Evolutionary conservation across 2,113 vertebrate species (phyloP), one percentile per base, ranked within the genome.

Genomic region (Podarcis raffonei): DNA sequence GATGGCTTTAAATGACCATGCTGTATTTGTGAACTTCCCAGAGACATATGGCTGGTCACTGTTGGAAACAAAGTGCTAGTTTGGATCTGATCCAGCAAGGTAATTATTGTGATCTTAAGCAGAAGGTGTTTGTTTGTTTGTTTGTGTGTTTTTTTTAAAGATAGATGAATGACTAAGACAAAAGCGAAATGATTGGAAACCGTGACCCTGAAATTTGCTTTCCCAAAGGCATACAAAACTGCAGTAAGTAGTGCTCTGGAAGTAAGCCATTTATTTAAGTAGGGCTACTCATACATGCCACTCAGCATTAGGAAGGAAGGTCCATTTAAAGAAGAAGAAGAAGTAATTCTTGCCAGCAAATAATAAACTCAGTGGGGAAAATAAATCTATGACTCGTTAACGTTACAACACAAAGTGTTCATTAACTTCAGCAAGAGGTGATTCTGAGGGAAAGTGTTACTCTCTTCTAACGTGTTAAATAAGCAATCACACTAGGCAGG

Each of bases 361-460:
- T 94, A 91, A 94, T 91, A 32, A 85, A 89, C 86, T 93, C 82
- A 57, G 13, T 89, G 23, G 76, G 89, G 42, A 80, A 94, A 89
- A 94, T 95, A 91, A 92, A 92, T 95, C 91, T 94, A 91, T 94
- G 92, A 89, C 90, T 94, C 83, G 92, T 94, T 96, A 91, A 94
- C 94, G 92, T 94, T 95, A 86, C 89, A 95, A 90, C 93, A 87
- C 78, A 83, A 68, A 94, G 72, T 93, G 89, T 95, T 95, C 91
- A 95, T 96, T 96, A 95, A 88, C 90, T 94, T 94, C 89, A 91
- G 91, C 77, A 91, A 94, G 87, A 94, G 80, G 81, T 94, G 92
- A 95, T 91, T 95, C 74, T 93, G 87, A 95, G 90, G 94, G 87
- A 66, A 94, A 96, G 89, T 71, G 39, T 90, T 95, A 84, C 89